Evolutionary conservation across 2,113 vertebrate species (phyloP).

Genomic region (Paraplagusia blochii): DNA sequence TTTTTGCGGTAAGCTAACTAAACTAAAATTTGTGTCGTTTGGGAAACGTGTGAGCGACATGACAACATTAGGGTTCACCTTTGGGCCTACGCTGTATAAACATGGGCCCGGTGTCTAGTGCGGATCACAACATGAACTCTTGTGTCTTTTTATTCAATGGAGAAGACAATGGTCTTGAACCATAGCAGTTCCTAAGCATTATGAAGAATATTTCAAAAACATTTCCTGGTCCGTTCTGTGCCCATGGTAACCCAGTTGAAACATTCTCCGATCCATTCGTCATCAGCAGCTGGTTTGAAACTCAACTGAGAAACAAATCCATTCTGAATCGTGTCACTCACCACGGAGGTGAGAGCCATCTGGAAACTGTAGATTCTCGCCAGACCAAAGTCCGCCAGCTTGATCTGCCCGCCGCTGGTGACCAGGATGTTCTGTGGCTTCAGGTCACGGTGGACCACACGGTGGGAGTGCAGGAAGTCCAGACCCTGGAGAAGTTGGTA

Average conservation of each 20-base stretch:
- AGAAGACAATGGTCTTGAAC: no score
- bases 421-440: constrained; percentile 98
- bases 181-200: not conserved
- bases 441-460: constrained; percentile 95
- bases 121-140: no score
- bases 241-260: constrained; percentile 21
- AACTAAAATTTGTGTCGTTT: no score
- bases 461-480: constrained; percentile 97
- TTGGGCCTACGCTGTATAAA: no score
- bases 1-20: no score
- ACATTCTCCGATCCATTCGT: constrained; percentile 19
- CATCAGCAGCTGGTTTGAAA: not conserved
- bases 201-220: constrained; percentile 1
- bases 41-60: no score
- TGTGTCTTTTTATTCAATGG: no score
- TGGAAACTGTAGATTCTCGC: constrained; percentile 99
- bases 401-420: constrained; percentile 94
- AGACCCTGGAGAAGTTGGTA: constrained; percentile 94
- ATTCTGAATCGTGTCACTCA: constrained; percentile 75
- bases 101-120: no score
- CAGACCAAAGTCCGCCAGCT: constrained; percentile 94
- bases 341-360: constrained; percentile 99
- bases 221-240: constrained; percentile 12
- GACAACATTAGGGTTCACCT: no score
- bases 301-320: not conserved